Evolutionary conservation across 2,888 invertebrate species (phyloP), one percentile per base, ranked within the genome.

Genomic region (Ceriagrion tenellum): DNA sequence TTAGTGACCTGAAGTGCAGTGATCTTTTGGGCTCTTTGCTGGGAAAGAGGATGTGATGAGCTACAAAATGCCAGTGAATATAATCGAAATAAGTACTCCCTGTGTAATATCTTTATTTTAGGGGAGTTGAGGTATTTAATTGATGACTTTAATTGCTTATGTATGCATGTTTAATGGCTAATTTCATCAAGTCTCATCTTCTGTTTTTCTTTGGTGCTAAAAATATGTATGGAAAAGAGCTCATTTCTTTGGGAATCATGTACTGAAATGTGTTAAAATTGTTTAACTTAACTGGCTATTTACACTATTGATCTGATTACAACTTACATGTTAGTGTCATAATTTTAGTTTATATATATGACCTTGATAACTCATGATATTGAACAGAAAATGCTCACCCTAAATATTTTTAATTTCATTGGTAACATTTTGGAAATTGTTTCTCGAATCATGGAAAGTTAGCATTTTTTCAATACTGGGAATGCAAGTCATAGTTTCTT

Each of bases 381-480:
- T 6, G 16, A 93, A 47, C 23, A 23, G 26, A 47, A 74, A 93
- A 93, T 93, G 93, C 93, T 93, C 93, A 93, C 93, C 93, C 40
- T 93, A 47, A 93, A 40, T 4, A 0, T 47, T 89, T 23, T 47
- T 55, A 3, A 55, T 55, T 35, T 89, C 55, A 23, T 6, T 55
- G 26, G 35, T 55, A 0, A 88, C 20, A 47, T 47, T 18, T 88
- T 18, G 18, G 20, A 23, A 55, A 35, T 81, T 81, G 81, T 81
- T 81, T 26, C n/a, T 0, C 47, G 2, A 35, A 23, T 8, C 59
- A 23, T 35, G 35, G 20, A 59, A 59, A 59, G 35, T 35, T 35
- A 0, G 2, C 18, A 18, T 59, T 16, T 13, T 56, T 59, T 91
- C 30, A 23, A 23, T 12, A 20, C 30, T 30, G 56, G 26, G 23